These are phyloP conservation scores for Yponomeuta malinellus DNA, from an alignment of 2,888 invertebrate genomes.

Conservation along the genomic window DNA sequence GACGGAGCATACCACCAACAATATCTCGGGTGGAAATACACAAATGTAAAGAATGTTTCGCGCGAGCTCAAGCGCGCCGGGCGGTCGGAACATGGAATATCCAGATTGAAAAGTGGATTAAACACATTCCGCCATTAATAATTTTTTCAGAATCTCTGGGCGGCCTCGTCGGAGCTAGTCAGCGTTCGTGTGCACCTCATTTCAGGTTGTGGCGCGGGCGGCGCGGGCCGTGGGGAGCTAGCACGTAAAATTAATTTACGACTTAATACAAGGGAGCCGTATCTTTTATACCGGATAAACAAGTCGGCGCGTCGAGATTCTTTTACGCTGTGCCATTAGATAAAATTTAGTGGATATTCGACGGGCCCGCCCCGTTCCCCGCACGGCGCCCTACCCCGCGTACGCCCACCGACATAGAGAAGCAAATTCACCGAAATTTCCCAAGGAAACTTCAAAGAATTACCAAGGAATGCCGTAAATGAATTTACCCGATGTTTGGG, in stretches of 20 bases:
- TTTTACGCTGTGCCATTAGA: constrained; percentile 41
- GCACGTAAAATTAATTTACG: constrained; percentile 57
- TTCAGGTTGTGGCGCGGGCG: constrained; percentile 27
- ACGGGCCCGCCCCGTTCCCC: constrained; percentile 19
- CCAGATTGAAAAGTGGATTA: constrained; percentile 8
- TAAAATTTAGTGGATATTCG: constrained; percentile 39
- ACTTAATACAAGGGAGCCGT: constrained; percentile 46
- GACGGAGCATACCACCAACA: neutral
- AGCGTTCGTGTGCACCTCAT: constrained; percentile 41
- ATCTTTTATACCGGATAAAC: constrained; percentile 43
- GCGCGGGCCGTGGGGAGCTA: constrained; percentile 4
- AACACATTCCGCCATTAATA: constrained; percentile 10
- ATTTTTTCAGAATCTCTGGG: constrained; percentile 2
- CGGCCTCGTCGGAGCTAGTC: constrained; percentile 30
- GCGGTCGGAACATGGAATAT: neutral
- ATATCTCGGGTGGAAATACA: neutral
- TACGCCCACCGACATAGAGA: constrained; percentile 19
- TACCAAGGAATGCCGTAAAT: constrained; percentile 11
- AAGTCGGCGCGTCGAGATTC: constrained; percentile 35
- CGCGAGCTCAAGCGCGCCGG: neutral
- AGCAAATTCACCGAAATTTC: constrained; percentile 15
- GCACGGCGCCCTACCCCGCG: constrained; percentile 20
- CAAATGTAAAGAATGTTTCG: neutral
- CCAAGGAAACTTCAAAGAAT: constrained; percentile 13
- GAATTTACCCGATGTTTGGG: constrained; percentile 6